phyloP scores from a whole-genome alignment of 2,113 vertebrate species.

The Grammomys surdaster region DNA sequence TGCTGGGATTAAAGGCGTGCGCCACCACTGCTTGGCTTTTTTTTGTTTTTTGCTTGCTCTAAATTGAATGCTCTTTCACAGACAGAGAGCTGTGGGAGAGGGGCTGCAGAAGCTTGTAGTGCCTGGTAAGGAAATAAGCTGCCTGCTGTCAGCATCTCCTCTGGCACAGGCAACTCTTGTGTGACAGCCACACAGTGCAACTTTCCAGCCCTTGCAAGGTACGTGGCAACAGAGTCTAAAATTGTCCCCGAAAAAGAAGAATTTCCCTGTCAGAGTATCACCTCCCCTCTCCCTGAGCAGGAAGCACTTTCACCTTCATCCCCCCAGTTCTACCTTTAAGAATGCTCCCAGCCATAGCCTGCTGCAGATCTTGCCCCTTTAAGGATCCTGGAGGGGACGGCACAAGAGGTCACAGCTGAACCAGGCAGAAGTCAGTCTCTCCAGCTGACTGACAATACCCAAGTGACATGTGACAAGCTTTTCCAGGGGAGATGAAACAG shows the following conservation, averaged over 20 bases:
- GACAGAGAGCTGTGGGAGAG: constrained; percentile 12
- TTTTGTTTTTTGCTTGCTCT: background rate
- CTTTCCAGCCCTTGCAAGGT: constrained; percentile 46
- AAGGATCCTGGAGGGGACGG: background rate
- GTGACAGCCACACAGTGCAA: constrained; percentile 14
- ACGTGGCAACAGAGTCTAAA: constrained; percentile 63
- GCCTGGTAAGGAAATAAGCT: constrained; percentile 15
- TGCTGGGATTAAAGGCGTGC: no score
- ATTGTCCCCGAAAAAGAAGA: constrained; percentile 46
- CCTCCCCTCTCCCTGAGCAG: no score
- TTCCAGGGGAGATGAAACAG: background rate
- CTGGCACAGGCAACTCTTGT: background rate
- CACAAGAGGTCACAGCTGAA: background rate
- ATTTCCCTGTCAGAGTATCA: constrained; percentile 47
- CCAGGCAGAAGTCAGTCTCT: background rate
- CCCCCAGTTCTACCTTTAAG: background rate
- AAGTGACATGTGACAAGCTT: background rate
- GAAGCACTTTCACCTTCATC: no score
- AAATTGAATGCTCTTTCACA: background rate
- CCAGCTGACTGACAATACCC: background rate
- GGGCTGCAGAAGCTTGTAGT: background rate
- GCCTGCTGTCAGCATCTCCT: background rate
- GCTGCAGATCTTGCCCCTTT: background rate
- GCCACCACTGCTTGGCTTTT: no score
- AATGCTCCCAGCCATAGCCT: background rate